Conservation (phyloP, 30 jellyfish, hydroid and myxozoan genomes). For the Cassiopea xamachana region DNA sequence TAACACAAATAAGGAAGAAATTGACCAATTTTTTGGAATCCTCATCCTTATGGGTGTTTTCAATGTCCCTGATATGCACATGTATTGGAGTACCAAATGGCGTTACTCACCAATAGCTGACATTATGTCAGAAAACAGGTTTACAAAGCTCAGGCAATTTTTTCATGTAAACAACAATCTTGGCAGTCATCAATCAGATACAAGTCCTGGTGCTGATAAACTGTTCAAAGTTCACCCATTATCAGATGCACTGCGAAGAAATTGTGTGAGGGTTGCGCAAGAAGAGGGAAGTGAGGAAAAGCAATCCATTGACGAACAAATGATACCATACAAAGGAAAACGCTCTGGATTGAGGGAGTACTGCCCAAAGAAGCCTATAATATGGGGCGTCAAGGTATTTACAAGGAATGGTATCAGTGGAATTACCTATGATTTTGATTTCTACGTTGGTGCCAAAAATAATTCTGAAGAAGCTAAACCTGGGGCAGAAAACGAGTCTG, state of each 20-base stretch:
- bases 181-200: constrained; percentile 7
- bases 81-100: constrained; percentile 49
- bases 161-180: constrained; percentile 21
- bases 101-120: constrained; percentile 44
- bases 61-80: constrained; percentile 36
- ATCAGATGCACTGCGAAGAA: constrained; percentile 12
- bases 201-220: constrained; percentile 25
- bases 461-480: background rate
- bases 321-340: constrained; percentile 19
- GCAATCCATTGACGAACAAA: constrained; percentile 39
- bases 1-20: constrained; percentile 27
- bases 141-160: constrained; percentile 13
- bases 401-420: constrained; percentile 11
- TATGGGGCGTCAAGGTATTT: constrained; percentile 19
- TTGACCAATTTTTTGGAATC: constrained; percentile 61
- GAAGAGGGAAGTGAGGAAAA: constrained; percentile 53
- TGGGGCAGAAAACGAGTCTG: constrained; percentile 8
- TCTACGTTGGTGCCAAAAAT: background rate
- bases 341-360: constrained; percentile 11
- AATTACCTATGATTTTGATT: background rate
- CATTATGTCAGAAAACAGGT: constrained; percentile 50
- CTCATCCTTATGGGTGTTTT: constrained; percentile 19
- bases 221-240: constrained; percentile 57
- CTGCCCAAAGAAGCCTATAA: constrained; percentile 26
- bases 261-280: constrained; percentile 57